A percentile compares a stretch with the other conserved stretches of the same genome.
Conservation (phyloP, 2,888 invertebrate genomes). For the Drosophila subsilvestris region DNA sequence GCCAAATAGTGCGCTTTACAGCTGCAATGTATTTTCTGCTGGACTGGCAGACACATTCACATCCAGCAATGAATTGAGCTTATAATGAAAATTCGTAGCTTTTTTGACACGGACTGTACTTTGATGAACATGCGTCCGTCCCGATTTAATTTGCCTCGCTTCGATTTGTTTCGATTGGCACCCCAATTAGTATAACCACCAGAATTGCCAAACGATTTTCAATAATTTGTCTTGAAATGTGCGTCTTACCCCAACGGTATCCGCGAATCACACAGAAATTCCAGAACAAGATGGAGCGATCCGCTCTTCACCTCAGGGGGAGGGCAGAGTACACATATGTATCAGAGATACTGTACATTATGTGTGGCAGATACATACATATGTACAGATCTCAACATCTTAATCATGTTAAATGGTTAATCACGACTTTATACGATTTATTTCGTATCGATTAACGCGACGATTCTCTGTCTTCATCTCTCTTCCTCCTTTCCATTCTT, state of each 20-base stretch:
- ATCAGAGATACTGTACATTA: constrained; percentile 37
- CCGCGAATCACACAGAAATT: constrained; percentile 14
- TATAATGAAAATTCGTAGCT: neutral
- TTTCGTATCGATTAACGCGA: constrained; percentile 62
- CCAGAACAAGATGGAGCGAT: neutral
- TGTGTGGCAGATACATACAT: constrained; percentile 14
- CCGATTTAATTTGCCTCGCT: constrained; percentile 2
- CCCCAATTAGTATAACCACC: constrained; percentile 39
- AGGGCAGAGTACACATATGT: constrained; percentile 16
- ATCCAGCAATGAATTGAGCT: neutral
- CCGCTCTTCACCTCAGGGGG: neutral
- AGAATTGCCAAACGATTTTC: constrained; percentile 42
- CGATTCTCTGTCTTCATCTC: constrained; percentile 21
- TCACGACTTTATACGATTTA: constrained; percentile 69
- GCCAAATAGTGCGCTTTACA: no score
- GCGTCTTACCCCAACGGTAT: constrained; percentile 22
- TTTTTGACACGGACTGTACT: neutral
- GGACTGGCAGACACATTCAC: no score
- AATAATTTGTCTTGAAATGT: constrained; percentile 25
- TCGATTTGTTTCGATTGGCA: constrained; percentile 40
- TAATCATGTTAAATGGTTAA: constrained; percentile 68
- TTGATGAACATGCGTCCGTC: neutral
- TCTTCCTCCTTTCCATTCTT: neutral
- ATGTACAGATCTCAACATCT: constrained; percentile 46
- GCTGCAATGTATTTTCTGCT: no score